These are phyloP conservation scores for Tetramorium bicarinatum DNA, from an alignment of 2,888 invertebrate genomes.

Conservation along the genomic window DNA sequence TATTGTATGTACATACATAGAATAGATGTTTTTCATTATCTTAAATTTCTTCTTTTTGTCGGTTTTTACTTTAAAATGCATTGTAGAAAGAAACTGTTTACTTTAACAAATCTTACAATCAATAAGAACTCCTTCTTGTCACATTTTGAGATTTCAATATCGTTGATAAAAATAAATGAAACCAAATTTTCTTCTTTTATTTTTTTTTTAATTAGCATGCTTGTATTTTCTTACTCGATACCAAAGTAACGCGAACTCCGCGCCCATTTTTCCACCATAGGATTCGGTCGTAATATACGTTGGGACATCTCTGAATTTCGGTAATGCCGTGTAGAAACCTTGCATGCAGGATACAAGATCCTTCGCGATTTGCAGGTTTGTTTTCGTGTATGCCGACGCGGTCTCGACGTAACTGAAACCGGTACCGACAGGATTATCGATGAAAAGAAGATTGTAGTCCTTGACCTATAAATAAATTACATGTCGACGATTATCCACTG, in stretches of 20 bases:
- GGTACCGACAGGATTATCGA: conserved; percentile 96
- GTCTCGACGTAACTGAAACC: conserved; percentile 94
- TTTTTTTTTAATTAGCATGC: neutral
- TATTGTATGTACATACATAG: neutral
- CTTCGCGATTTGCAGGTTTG: conserved; percentile 90
- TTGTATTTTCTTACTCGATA: conserved; percentile 85
- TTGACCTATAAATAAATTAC: conserved; percentile 87
- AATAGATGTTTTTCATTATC: neutral
- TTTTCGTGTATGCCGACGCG: conserved; percentile 86
- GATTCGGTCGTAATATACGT: conserved; percentile 96
- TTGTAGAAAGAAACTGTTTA: neutral
- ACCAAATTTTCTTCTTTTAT: neutral
- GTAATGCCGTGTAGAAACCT: conserved; percentile 90
- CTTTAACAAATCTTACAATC: neutral
- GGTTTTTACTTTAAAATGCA: neutral
- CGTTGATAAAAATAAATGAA: neutral
- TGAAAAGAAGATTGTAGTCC: conserved; percentile 93
- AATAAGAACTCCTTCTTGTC: neutral
- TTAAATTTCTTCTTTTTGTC: neutral
- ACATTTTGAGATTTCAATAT: neutral
- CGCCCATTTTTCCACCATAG: conserved; percentile 97
- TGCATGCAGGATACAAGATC: conserved; percentile 93
- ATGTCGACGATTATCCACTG: neutral
- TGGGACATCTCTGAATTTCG: conserved; percentile 91
- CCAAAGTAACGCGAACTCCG: conserved; percentile 91